Base-by-base conservation (phyloP, 2,797 vertebrate species). In the Acrossocheilus fasciatus region DNA sequence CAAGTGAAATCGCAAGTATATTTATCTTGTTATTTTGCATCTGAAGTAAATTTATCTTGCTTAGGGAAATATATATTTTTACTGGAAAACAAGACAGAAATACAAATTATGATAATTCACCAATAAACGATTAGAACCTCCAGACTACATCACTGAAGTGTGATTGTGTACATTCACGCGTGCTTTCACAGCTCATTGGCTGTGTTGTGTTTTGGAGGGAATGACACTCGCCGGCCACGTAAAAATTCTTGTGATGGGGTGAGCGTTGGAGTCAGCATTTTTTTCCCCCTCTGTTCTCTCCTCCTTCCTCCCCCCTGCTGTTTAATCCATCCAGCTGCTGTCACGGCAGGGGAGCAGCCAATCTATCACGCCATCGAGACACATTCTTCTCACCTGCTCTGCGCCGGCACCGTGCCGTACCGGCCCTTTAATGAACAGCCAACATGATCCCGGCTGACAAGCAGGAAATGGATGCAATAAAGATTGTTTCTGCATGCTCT, bases 401-500 rank as follows among this genome's bases (percentile, higher is more conserved):
- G 83, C n/a, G 73, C 80, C 62, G 26, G 78, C 68, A 81, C 59
- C 85, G 70, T 59, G 57, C 54, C 52, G 74, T 72, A 96, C 98
- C 96, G 97, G 95, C 97, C 97, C 97, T 99, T 99, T 99, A 99
- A 99, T 98, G 98, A 99, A 99, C 98, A 99, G 98, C 97, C 97
- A 98, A 99, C 98, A 99, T 98, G 97, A 99, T 99, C 97, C 97
- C 96, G 96, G 96, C 98, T 99, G 98, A 99, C 98, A 99, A 99
- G 97, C 98, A 99, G 97, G 98, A 99, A 99, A 99, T 99, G 97
- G 98, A 98, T 98, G 98, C 99, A 99, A 99, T 99, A 99, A 99
- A 99, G 98, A 98, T 98, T 98, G 97, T 99, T 99, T 98, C 97
- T 98, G 97, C 98, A 98, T 98, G 98, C 98, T 99, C 98, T 98